These are phyloP conservation scores for Sylvilagus bachmani DNA, from an alignment of 2,113 vertebrate genomes.

Conservation along the genomic window DNA sequence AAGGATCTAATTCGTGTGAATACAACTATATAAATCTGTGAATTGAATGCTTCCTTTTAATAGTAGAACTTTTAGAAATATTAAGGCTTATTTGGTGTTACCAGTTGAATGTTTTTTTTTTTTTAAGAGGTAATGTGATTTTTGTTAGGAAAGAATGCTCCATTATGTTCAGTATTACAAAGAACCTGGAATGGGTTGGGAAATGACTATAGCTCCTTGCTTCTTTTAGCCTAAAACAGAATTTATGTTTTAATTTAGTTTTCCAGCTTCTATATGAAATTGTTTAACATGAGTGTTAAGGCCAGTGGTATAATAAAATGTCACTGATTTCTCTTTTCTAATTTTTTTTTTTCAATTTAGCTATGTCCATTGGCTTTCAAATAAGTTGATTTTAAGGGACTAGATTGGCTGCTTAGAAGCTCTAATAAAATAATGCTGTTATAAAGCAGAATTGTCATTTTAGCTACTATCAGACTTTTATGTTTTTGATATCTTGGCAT, in stretches of 20 bases:
- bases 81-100: neutral
- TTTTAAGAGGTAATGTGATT: neutral
- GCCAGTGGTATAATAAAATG: slow-evolving; percentile 74
- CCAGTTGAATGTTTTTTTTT: slow-evolving; percentile 20
- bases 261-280: slow-evolving; percentile 72
- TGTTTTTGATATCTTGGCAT: slow-evolving; percentile 70
- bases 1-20: neutral
- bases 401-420: slow-evolving; percentile 51
- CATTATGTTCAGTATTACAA: slow-evolving; percentile 40
- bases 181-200: slow-evolving; percentile 25
- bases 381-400: slow-evolving; percentile 70
- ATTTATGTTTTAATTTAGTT: slow-evolving; percentile 82
- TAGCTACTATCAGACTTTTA: slow-evolving; percentile 72
- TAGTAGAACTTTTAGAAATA: slow-evolving; percentile 41
- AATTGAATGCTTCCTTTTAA: slow-evolving; percentile 26
- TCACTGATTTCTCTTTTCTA: slow-evolving; percentile 74
- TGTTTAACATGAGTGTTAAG: slow-evolving; percentile 75
- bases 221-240: slow-evolving; percentile 74
- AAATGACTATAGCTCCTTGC: slow-evolving; percentile 40
- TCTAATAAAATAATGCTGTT: slow-evolving; percentile 57
- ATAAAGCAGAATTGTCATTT: slow-evolving; percentile 74
- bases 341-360: slow-evolving; percentile 72
- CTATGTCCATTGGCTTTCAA: slow-evolving; percentile 69
- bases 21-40: neutral
- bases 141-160: slow-evolving; percentile 36